Conservation (phyloP, 2,888 invertebrate species). For the Drosophila anomalata region DNA sequence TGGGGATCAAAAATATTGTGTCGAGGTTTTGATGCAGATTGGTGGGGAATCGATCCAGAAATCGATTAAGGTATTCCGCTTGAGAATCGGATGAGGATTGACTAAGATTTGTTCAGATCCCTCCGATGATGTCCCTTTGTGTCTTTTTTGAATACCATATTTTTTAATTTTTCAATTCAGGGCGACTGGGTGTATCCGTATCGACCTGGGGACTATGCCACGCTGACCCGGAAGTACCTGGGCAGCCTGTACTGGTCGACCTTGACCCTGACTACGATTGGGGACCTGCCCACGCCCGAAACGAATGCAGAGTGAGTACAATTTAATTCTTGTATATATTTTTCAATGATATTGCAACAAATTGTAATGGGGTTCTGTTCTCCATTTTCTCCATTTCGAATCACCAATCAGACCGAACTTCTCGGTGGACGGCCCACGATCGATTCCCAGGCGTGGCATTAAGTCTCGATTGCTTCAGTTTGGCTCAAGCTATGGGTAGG, state of each 20-base stretch:
- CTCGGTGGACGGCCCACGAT: constrained; percentile 92
- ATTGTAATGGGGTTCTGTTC: neutral
- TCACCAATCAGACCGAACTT: constrained; percentile 83
- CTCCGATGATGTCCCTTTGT: neutral
- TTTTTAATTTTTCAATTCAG: constrained; percentile 80
- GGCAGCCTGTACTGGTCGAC: constrained; percentile 99
- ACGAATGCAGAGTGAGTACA: constrained; percentile 97
- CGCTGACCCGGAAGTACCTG: constrained; percentile 95
- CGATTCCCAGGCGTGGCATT: constrained; percentile 94
- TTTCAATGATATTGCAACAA: neutral
- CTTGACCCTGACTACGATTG: constrained; percentile 96
- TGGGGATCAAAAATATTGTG: neutral
- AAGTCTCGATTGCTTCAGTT: constrained; percentile 96
- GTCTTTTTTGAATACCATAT: neutral
- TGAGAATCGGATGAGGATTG: neutral
- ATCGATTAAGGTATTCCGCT: neutral
- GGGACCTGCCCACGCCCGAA: constrained; percentile 97
- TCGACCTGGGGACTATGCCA: constrained; percentile 94
- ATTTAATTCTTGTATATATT: neutral
- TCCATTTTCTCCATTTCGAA: constrained; percentile 19
- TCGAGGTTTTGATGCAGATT: neutral
- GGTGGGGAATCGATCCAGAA: neutral
- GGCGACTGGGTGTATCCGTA: constrained; percentile 96
- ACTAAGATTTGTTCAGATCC: neutral
- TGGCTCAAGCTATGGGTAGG: constrained; percentile 95